A percentile compares a stretch with the other conserved stretches of the same genome.
phyloP scores from a whole-genome alignment of 2,888 invertebrate genomes.

The Mystacides longicornis region DNA sequence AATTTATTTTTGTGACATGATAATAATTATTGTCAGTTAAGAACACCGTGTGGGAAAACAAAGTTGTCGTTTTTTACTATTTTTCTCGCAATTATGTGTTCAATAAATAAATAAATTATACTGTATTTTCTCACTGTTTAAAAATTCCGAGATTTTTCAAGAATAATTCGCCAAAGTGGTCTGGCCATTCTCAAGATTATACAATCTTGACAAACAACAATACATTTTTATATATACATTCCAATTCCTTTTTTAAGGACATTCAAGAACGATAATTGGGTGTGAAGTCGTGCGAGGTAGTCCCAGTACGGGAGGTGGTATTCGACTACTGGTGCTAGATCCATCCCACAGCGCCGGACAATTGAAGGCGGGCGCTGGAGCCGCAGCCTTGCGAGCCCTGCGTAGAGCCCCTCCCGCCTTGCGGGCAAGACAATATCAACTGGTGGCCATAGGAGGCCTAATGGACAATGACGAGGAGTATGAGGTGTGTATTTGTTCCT shows the following conservation, averaged over 20 bases:
- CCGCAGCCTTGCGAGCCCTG: slow-evolving; percentile 55
- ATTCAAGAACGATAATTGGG: slow-evolving; percentile 84
- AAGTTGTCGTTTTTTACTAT: no score
- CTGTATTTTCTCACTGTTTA: no score
- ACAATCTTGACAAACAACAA: no score
- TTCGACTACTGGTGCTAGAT: slow-evolving; percentile 70
- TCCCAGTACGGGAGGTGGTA: slow-evolving; percentile 53
- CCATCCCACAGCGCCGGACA: slow-evolving; percentile 78
- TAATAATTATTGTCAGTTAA: no score
- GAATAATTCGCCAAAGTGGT: no score
- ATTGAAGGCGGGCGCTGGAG: slow-evolving; percentile 49
- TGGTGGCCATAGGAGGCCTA: slow-evolving; percentile 70
- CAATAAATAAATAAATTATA: no score
- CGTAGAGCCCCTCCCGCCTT: slow-evolving; percentile 69
- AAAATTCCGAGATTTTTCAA: no score
- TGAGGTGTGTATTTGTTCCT: slow-evolving; percentile 45
- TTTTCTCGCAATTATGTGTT: no score
- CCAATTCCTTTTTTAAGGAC: slow-evolving; percentile 63
- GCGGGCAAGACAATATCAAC: slow-evolving; percentile 80
- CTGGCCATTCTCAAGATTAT: no score
- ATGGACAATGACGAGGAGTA: slow-evolving; percentile 67
- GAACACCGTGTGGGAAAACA: no score
- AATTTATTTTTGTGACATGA: no score
- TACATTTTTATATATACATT: no score
- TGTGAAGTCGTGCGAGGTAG: slow-evolving; percentile 60